Percentiles rank a stretch among this genome's conserved stretches.
Conservation (phyloP, 2,113 vertebrate genomes). For the Tachuris rubrigastra region DNA sequence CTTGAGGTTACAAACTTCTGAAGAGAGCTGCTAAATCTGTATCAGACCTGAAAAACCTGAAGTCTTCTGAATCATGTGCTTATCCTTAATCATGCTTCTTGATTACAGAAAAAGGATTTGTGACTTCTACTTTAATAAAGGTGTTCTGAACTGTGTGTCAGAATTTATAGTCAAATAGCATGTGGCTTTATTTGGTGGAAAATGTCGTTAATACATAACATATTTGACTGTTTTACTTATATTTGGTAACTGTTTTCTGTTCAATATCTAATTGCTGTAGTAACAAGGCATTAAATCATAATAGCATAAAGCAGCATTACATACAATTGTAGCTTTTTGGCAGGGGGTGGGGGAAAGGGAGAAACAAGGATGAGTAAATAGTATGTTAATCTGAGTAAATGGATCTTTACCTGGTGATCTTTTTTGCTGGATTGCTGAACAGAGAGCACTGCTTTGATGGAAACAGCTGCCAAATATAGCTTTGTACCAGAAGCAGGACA, state of each 20-base stretch:
- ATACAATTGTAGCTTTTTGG: neutral
- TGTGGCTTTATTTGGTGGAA: neutral
- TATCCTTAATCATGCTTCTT: neutral
- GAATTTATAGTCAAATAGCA: neutral
- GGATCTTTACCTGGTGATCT: neutral
- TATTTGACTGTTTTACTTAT: neutral
- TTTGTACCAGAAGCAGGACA: neutral
- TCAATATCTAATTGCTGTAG: neutral
- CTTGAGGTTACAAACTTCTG: fast-evolving
- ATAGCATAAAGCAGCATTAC: neutral
- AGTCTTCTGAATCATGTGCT: neutral
- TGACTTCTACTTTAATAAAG: neutral
- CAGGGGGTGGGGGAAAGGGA: fast-evolving
- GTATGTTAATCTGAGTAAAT: neutral
- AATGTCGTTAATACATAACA: neutral
- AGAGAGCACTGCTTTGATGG: neutral
- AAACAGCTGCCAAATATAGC: neutral
- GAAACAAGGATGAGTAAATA: neutral
- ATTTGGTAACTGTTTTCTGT: neutral
- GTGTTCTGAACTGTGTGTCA: neutral
- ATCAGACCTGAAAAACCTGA: neutral
- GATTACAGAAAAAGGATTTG: neutral
- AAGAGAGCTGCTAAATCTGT: neutral
- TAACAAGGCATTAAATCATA: neutral
- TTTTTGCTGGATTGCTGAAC: neutral